These are phyloP conservation scores for Emys orbicularis DNA, from an alignment of 2,797 vertebrate species.

Conservation along the genomic window DNA sequence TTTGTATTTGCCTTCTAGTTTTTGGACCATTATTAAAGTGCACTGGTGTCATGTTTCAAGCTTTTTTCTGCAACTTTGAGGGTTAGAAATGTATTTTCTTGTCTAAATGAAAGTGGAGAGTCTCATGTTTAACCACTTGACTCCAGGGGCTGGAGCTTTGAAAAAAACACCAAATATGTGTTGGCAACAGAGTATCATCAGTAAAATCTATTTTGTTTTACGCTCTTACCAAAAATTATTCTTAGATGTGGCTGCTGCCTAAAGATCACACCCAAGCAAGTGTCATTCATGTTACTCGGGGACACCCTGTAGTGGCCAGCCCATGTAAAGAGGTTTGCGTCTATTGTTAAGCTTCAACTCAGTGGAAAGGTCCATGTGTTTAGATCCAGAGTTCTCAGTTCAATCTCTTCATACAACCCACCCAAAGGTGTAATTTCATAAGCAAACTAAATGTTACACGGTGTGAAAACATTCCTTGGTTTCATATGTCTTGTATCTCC, in stretches of 20 bases:
- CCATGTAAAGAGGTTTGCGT: background rate
- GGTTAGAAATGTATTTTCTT: background rate
- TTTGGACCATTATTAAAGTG: fast-evolving
- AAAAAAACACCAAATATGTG: background rate
- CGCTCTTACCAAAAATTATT: background rate
- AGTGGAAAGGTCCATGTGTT: background rate
- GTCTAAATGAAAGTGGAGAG: background rate
- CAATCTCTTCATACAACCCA: fast-evolving
- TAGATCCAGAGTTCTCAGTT: fast-evolving
- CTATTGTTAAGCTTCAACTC: background rate
- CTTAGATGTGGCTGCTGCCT: background rate
- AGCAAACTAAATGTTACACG: background rate
- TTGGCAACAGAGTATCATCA: background rate
- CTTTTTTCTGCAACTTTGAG: fast-evolving
- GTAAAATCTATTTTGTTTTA: fast-evolving
- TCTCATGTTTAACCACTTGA: background rate
- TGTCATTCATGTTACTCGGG: background rate
- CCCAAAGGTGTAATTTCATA: background rate
- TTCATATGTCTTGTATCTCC: background rate
- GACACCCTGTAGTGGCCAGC: background rate
- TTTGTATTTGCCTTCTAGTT: background rate
- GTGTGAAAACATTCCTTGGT: background rate
- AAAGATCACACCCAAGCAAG: slow-evolving; percentile 12
- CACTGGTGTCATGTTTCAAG: background rate
- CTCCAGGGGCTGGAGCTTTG: background rate